These are phyloP conservation scores for Zeugodacus cucurbitae DNA, from an alignment of 1,140 invertebrate species.

Conservation along the genomic window DNA sequence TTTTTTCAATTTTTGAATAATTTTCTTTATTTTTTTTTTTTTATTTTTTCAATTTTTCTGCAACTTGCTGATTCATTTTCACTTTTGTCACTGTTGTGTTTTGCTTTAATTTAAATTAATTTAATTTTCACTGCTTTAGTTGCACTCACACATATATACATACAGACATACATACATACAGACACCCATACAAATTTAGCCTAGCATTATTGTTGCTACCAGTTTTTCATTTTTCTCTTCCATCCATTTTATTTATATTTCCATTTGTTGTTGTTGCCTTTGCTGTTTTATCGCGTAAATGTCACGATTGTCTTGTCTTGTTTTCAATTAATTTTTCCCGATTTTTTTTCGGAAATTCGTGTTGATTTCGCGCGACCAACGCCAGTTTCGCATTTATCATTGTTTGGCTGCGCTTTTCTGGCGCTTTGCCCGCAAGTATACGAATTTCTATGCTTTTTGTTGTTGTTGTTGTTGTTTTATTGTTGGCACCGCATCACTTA, in stretches of 20 bases:
- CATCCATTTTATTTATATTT: background rate
- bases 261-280: background rate
- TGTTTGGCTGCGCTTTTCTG: background rate
- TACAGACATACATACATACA: background rate
- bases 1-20: background rate
- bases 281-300: background rate
- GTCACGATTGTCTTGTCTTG: constrained; percentile 37
- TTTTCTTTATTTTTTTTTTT: background rate
- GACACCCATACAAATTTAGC: background rate
- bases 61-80: background rate
- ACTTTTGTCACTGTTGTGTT: background rate
- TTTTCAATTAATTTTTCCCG: constrained; percentile 37
- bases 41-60: background rate
- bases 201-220: background rate
- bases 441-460: background rate
- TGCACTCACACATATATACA: background rate
- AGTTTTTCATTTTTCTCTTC: background rate
- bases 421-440: background rate
- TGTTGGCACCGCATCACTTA: background rate
- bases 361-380: constrained; percentile 1
- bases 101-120: background rate
- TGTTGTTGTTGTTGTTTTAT: background rate
- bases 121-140: background rate
- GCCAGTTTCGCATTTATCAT: background rate
- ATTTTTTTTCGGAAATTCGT: background rate